Percentiles rank a stretch among this genome's conserved stretches.
phyloP scores from a whole-genome alignment of 2,888 invertebrate species.

The Geophilus truncorum region DNA sequence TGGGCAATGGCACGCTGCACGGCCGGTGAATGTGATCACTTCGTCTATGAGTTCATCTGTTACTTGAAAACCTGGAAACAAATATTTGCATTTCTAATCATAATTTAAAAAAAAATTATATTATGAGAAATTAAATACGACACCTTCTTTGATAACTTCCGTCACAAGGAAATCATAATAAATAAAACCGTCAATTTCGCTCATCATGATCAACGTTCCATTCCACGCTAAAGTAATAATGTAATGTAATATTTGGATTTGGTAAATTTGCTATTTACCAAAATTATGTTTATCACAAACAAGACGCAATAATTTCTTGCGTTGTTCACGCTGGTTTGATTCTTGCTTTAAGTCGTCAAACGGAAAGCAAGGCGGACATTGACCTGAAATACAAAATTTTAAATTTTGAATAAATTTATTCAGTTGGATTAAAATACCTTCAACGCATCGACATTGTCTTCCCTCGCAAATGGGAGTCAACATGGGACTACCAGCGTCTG shows the following conservation, averaged over 20 bases:
- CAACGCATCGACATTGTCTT: neutral
- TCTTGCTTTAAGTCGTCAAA: neutral
- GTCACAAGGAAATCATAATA: neutral
- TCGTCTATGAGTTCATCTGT: neutral
- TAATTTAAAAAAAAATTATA: neutral
- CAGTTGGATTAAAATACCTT: no score
- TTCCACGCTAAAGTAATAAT: neutral
- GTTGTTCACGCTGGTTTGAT: neutral
- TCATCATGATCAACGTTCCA: neutral
- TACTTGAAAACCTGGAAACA: neutral
- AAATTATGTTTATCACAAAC: constrained; percentile 6
- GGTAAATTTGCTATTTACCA: no score
- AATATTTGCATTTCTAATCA: neutral
- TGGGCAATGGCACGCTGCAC: neutral
- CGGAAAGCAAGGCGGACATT: neutral
- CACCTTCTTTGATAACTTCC: neutral
- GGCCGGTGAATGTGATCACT: neutral
- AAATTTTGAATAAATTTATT: neutral
- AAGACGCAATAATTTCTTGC: neutral
- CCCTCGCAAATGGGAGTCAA: neutral
- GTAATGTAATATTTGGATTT: no score
- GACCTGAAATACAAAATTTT: neutral
- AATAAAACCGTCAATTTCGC: neutral
- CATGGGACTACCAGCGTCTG: neutral
- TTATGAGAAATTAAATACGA: no score